Percentiles rank a stretch among this genome's conserved stretches.
phyloP scores from a whole-genome alignment of 2,113 vertebrate species.

The Pangasianodon gigas region DNA sequence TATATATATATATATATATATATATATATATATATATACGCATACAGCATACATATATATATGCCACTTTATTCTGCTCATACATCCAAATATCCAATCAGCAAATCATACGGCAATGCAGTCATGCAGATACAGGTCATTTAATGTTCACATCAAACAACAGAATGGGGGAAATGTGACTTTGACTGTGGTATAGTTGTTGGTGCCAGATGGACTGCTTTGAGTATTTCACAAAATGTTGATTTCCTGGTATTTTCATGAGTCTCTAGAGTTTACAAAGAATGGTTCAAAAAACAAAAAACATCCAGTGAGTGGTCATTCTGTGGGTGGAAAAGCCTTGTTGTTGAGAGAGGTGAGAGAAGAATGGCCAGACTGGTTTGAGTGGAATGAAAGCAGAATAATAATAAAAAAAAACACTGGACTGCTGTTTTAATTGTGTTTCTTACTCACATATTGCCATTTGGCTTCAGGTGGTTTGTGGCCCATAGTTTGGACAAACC shows the following conservation, averaged over 20 bases:
- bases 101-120: not conserved
- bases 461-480: not conserved
- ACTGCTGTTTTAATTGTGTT: not conserved
- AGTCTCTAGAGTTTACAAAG: not conserved
- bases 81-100: no score
- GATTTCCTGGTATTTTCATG: not conserved
- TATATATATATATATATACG: no score
- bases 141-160: not conserved
- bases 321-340: not conserved
- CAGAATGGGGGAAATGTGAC: not conserved
- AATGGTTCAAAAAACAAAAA: not conserved
- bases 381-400: not conserved
- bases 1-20: no score
- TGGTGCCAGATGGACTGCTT: not conserved
- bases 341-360: not conserved
- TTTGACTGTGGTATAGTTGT: no score
- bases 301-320: not conserved
- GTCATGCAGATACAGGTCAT: not conserved
- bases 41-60: no score
- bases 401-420: not conserved
- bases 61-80: no score
- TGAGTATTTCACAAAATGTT: not conserved
- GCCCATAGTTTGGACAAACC: not conserved
- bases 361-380: not conserved
- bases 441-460: not conserved